Conservation (phyloP, 2,888 invertebrate genomes). For the Cryptocephalus moraei region DNA sequence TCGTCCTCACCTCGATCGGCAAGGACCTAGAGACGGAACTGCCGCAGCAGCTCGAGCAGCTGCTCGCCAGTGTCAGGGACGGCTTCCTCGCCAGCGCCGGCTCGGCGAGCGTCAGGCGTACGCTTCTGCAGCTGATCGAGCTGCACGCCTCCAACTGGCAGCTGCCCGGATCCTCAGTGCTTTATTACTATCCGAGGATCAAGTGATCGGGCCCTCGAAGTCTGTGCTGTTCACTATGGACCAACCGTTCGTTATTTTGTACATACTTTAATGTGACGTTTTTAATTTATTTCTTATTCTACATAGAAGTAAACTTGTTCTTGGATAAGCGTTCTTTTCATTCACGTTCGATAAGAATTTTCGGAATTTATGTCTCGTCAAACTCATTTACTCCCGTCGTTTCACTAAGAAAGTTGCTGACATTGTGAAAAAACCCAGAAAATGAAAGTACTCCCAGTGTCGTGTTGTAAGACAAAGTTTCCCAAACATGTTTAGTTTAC, state of each 20-base stretch:
- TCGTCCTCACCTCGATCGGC: constrained; percentile 80
- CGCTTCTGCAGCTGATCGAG: constrained; percentile 80
- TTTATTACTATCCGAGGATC: constrained; percentile 70
- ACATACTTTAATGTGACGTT: constrained; percentile 2
- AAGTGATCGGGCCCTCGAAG: constrained; percentile 24
- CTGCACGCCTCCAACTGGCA: constrained; percentile 87
- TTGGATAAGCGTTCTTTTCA: too few species aligned
- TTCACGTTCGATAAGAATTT: too few species aligned
- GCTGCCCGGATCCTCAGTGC: constrained; percentile 77
- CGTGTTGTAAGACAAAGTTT: too few species aligned
- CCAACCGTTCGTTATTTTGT: constrained; percentile 8
- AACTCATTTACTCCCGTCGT: too few species aligned
- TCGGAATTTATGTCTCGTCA: too few species aligned
- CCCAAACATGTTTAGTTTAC: too few species aligned
- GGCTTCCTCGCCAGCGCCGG: constrained; percentile 69
- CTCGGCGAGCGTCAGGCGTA: constrained; percentile 68
- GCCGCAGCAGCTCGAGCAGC: constrained; percentile 67
- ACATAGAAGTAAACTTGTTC: background rate
- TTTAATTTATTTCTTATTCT: constrained; percentile 5
- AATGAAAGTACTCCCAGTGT: too few species aligned
- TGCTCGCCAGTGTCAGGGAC: constrained; percentile 72
- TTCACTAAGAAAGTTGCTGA: too few species aligned
- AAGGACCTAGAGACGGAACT: constrained; percentile 76
- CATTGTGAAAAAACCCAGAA: too few species aligned
- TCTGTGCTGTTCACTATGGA: constrained; percentile 4